These are phyloP conservation scores for Sthenelais limicola DNA, from an alignment of 2,888 invertebrate species.

Conservation along the genomic window DNA sequence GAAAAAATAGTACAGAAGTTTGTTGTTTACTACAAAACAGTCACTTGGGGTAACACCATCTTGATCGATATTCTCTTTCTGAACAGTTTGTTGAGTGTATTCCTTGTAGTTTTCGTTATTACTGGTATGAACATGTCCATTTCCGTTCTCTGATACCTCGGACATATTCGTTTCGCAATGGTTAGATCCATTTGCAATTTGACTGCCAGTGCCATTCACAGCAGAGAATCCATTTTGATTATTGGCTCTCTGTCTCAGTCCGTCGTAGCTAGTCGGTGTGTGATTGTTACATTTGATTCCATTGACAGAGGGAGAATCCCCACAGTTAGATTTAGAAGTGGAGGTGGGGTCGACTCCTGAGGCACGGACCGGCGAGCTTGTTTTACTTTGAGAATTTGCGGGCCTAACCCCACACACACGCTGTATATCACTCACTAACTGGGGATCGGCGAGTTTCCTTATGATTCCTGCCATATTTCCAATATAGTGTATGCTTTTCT, in stretches of 20 bases:
- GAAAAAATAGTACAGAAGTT: conserved; percentile 87
- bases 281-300: not conserved
- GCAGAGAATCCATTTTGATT: not conserved
- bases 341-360: not conserved
- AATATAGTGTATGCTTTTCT: not conserved
- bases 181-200: not conserved
- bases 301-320: not conserved
- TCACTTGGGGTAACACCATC: conserved; percentile 10
- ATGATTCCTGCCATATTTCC: conserved; percentile 16
- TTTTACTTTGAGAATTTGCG: not conserved
- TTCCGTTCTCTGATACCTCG: not conserved
- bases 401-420: conserved; percentile 82
- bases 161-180: not conserved
- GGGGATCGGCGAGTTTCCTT: conserved; percentile 72
- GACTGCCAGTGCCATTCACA: not conserved
- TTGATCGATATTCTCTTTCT: not conserved
- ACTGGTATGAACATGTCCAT: not conserved
- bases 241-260: conserved; percentile 7
- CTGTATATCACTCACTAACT: conserved; percentile 85
- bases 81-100: not conserved
- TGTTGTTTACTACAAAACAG: conserved; percentile 46
- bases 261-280: not conserved
- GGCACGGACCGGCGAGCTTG: not conserved
- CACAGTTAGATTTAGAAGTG: not conserved
- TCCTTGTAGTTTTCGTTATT: conserved; percentile 18